A percentile compares a stretch with the other conserved stretches of the same genome.
Evolutionary conservation across 2,797 vertebrate genomes (phyloP).

Genomic region (Tarsius wallacei): DNA sequence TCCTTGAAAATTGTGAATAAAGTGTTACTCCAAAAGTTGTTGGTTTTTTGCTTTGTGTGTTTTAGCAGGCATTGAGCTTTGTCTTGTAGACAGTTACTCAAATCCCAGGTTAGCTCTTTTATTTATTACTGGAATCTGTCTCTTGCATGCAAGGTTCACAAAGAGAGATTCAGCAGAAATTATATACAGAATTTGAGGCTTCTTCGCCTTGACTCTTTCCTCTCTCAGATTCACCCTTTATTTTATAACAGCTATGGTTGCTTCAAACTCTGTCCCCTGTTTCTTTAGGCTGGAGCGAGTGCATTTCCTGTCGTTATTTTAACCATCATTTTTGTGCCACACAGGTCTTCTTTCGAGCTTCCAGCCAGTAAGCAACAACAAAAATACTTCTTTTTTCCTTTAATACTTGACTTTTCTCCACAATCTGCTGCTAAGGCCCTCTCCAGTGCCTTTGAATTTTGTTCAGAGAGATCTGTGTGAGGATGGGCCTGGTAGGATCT

Average conservation of each 20-base stretch:
- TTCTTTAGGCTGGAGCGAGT: background rate
- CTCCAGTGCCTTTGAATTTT: background rate
- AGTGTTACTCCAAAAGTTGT: background rate
- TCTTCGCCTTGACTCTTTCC: background rate
- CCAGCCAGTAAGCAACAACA: background rate
- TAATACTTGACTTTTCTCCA: background rate
- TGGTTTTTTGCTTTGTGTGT: background rate
- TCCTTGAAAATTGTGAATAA: background rate
- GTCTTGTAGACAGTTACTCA: background rate
- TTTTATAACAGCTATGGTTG: background rate
- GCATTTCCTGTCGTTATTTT: background rate
- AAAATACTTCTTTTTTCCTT: background rate
- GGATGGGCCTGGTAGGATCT: background rate
- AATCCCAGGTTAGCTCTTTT: background rate
- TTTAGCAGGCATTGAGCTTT: background rate
- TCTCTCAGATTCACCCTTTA: background rate
- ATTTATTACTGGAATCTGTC: background rate
- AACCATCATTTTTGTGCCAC: background rate
- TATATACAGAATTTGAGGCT: background rate
- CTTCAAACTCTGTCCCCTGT: background rate
- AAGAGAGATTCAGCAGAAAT: background rate
- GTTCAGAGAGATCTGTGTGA: background rate
- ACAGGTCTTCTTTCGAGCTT: background rate
- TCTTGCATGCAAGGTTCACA: background rate
- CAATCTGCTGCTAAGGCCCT: background rate